Evolutionary conservation across 1,140 invertebrate species (phyloP).

Genomic region (Scylla paramamosain): DNA sequence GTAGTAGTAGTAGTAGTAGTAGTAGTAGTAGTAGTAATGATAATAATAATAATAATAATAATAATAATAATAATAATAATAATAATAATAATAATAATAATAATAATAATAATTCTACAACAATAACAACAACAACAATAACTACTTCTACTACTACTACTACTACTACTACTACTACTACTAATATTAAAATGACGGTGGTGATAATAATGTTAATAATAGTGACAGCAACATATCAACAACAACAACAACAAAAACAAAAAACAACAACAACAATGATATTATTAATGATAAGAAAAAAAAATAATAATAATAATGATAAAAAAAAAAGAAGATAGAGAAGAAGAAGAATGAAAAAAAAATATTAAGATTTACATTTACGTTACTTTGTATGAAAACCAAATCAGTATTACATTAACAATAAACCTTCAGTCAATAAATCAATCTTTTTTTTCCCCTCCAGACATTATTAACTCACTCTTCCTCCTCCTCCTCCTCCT

Average conservation of each 20-base stretch:
- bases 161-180: conserved; percentile 25
- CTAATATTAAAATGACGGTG: background rate
- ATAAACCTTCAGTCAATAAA: too few species aligned
- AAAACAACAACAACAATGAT: background rate
- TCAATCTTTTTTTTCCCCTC: too few species aligned
- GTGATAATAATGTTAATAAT: background rate
- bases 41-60: background rate
- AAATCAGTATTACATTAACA: too few species aligned
- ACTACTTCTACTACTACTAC: conserved; percentile 4
- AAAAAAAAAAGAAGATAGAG: background rate
- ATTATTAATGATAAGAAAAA: conserved; percentile 3
- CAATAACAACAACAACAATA: background rate
- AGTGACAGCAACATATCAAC: background rate
- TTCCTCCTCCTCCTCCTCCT: too few species aligned
- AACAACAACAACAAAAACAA: too few species aligned
- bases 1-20: conserved; percentile 19
- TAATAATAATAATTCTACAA: background rate
- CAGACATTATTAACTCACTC: too few species aligned
- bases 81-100: background rate
- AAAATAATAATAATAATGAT: background rate
- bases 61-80: background rate
- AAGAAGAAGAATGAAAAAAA: too few species aligned
- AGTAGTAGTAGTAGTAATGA: conserved; percentile 26
- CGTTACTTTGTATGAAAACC: too few species aligned
- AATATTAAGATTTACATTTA: too few species aligned